Percentiles rank a stretch among this genome's conserved stretches.
These are phyloP conservation scores for Thaumatotibia leucotreta DNA, from an alignment of 1,140 invertebrate species.

Conservation along the genomic window DNA sequence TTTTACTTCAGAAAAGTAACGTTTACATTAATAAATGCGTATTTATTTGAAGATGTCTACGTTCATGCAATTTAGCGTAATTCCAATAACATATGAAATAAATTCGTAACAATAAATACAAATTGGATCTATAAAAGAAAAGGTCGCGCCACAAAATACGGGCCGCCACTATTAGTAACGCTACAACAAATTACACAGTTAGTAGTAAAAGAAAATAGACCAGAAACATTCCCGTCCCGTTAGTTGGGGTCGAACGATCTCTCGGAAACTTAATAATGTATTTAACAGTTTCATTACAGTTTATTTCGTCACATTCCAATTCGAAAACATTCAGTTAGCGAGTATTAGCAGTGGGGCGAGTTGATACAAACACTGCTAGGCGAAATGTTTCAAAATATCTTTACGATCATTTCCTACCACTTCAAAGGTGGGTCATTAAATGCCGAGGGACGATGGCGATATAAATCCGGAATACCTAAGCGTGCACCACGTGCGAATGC, in stretches of 20 bases:
- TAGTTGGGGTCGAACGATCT: neutral
- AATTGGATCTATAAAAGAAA: constrained; percentile 2
- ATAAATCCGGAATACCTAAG: constrained; percentile 44
- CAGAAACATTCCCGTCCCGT: constrained; percentile 6
- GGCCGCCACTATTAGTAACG: neutral
- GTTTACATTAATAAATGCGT: no score
- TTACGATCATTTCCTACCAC: constrained; percentile 60
- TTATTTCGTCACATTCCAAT: neutral
- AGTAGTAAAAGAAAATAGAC: constrained; percentile 10
- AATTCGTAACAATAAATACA: constrained; percentile 2
- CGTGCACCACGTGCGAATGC: constrained; percentile 29
- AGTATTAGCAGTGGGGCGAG: neutral
- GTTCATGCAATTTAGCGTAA: neutral
- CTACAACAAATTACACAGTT: constrained; percentile 2
- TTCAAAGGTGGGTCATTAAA: constrained; percentile 69
- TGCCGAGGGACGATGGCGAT: constrained; percentile 37
- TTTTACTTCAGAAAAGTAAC: no score
- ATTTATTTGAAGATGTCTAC: no score
- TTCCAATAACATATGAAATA: neutral
- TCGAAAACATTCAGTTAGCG: neutral
- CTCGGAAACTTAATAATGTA: constrained; percentile 6
- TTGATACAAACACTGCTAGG: neutral
- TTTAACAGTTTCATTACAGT: neutral
- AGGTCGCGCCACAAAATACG: neutral
- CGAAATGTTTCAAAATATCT: constrained; percentile 42